Evolutionary conservation across 1,140 invertebrate species (phyloP).

Genomic region (Hydropsyche tenuis): DNA sequence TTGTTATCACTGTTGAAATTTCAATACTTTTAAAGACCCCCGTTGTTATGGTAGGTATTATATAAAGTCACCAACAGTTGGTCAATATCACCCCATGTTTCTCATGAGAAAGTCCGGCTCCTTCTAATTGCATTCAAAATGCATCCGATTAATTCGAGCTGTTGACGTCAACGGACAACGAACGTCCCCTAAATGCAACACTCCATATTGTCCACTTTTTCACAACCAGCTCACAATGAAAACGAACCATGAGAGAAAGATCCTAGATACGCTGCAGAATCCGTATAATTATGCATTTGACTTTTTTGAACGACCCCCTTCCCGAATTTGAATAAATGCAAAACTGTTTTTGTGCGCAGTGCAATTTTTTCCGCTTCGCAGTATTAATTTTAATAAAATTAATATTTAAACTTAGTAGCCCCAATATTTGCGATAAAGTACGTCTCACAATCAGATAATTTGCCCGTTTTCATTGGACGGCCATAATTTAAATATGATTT

Average conservation of each 20-base stretch:
- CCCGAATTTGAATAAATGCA: background rate
- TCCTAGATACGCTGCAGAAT: conserved; percentile 5
- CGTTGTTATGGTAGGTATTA: too few relatives aligned
- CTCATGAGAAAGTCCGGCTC: conserved; percentile 18
- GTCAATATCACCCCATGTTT: conserved; percentile 1
- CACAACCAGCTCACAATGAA: too few relatives aligned
- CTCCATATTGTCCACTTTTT: conserved; percentile 1
- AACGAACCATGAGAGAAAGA: background rate
- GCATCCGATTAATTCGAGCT: conserved; percentile 15
- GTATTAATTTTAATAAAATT: too few relatives aligned
- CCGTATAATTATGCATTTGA: background rate
- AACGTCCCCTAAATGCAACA: background rate
- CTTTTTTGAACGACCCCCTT: background rate
- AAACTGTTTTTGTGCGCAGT: too few relatives aligned
- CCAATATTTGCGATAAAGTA: too few relatives aligned
- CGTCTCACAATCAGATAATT: too few relatives aligned
- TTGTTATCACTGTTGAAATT: too few relatives aligned
- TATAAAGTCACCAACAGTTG: background rate
- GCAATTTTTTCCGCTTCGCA: too few relatives aligned
- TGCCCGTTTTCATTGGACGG: too few relatives aligned
- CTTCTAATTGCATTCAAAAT: conserved; percentile 16
- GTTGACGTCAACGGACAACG: background rate
- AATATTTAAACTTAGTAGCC: too few relatives aligned
- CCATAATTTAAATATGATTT: conserved; percentile 12
- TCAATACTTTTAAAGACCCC: too few relatives aligned